Base-by-base conservation (phyloP, 2,888 invertebrate species). In the Spicauda simplicius region DNA sequence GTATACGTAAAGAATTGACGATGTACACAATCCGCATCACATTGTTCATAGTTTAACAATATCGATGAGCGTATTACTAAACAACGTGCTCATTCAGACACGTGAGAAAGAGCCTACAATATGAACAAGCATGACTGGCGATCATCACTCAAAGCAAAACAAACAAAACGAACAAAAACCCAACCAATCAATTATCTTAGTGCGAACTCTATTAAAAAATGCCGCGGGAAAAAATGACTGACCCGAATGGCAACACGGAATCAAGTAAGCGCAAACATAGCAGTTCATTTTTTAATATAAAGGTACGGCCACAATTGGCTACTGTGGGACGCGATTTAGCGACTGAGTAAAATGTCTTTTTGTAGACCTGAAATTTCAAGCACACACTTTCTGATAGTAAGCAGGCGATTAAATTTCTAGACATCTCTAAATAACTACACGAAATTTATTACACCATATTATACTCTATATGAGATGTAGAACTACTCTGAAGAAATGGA, bases 241-340 rank as follows among this genome's bases (percentile, higher is more conserved):
- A 69, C 71, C 71, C 69, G 63, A 71, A 70, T 70, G 68, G 65
- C 69, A 33, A 57, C 63, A 65, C 76, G 77, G 82, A 87, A 88
- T 88, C 85, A 83, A 80, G 80, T 78, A 80, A 80, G 80, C 80
- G 80, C 85, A 86, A 89, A 87, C 85, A 86, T 76, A 80, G 74
- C 75, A 75, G 78, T 82, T 85, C 86, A 88, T 41, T 67, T 68
- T 68, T 62, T 11, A 56, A 30, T 53, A 41, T 62, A 57, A 62
- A 57, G 57, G n/a, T 30, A 20, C 45, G 55, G 5, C 2, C 16
- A 55, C 30, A 33, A 2, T 55, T 50, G 16, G 3, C 2, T 10
- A 7, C 1, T 50, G 18, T 50, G 18, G 3, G 10, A 10, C 16
- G 50, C 50, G 50, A 50, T 8, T 33, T 6, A 33, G 33, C 33